These are phyloP conservation scores for Hydrotaea diabolus DNA, from an alignment of 2,888 invertebrate genomes.

Conservation along the genomic window DNA sequence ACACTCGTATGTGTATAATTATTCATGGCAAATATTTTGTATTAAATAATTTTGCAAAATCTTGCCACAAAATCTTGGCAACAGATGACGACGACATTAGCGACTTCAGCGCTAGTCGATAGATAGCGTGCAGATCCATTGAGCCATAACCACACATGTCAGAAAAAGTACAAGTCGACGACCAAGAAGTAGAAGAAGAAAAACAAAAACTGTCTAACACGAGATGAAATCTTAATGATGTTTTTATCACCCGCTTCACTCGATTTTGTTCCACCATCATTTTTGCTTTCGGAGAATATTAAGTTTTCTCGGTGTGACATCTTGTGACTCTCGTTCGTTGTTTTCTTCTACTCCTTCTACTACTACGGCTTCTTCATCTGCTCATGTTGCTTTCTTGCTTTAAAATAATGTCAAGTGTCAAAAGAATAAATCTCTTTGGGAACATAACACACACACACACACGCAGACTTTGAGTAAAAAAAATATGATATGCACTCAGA, in stretches of 20 bases:
- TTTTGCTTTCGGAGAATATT: slow-evolving; percentile 11
- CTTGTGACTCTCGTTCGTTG: slow-evolving; percentile 2
- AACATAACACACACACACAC: background rate
- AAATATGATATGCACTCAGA: background rate
- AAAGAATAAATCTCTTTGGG: slow-evolving; percentile 41
- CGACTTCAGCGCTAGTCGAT: background rate
- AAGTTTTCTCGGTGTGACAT: slow-evolving; percentile 18
- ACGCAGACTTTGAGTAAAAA: background rate
- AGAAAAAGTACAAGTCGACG: background rate
- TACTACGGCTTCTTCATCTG: background rate
- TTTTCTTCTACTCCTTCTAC: background rate
- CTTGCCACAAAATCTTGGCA: background rate
- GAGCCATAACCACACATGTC: slow-evolving; percentile 1
- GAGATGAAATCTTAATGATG: slow-evolving; percentile 30
- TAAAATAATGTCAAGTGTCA: slow-evolving; percentile 35
- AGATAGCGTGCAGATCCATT: background rate
- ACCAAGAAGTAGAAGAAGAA: no score
- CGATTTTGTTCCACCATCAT: background rate
- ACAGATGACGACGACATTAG: background rate
- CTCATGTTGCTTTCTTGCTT: slow-evolving; percentile 8
- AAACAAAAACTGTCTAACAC: slow-evolving; percentile 30
- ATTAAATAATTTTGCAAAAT: background rate
- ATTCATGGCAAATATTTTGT: background rate
- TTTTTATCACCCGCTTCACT: slow-evolving; percentile 21
- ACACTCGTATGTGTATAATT: no score